Evolutionary conservation across 2,888 invertebrate species (phyloP).

Genomic region (Campaea margaritaria): DNA sequence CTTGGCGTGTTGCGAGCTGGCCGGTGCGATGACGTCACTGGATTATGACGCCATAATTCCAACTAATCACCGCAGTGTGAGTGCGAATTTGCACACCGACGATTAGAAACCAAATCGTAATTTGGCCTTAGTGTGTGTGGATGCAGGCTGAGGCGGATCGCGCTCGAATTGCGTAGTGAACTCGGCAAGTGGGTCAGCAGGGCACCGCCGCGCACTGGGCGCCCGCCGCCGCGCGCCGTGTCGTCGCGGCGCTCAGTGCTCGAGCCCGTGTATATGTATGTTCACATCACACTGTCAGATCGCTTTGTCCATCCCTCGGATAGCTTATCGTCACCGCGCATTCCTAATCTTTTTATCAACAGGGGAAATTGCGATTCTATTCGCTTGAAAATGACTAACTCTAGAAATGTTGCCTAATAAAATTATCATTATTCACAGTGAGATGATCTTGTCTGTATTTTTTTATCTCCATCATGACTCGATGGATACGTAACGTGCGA

Average conservation of each 20-base stretch:
- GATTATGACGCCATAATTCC: constrained; percentile 23
- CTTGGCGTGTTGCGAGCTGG: constrained; percentile 9
- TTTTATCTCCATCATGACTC: constrained; percentile 1
- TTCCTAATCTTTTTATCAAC: constrained; percentile 30
- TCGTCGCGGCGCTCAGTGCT: constrained; percentile 30
- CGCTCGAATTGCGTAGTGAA: constrained; percentile 79
- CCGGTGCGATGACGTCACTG: constrained; percentile 19
- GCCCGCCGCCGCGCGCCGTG: constrained; percentile 55
- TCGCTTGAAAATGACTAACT: constrained; percentile 6
- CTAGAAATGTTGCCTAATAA: neutral
- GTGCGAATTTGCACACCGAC: constrained; percentile 25
- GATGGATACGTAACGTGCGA: constrained; percentile 3
- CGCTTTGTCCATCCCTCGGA: constrained; percentile 12
- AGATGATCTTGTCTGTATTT: neutral
- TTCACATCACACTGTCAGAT: constrained; percentile 2
- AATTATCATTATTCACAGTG: neutral
- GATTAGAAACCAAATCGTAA: constrained; percentile 37
- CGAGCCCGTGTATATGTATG: constrained; percentile 1
- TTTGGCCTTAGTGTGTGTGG: constrained; percentile 37
- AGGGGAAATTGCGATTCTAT: constrained; percentile 23
- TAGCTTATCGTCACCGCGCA: constrained; percentile 20
- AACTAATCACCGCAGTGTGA: constrained; percentile 8
- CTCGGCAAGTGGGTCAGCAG: constrained; percentile 81
- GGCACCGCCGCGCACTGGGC: constrained; percentile 67
- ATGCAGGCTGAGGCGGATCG: constrained; percentile 67